Evolutionary conservation across 1,140 invertebrate species (phyloP).

Genomic region (Ditylenchus dipsaci): DNA sequence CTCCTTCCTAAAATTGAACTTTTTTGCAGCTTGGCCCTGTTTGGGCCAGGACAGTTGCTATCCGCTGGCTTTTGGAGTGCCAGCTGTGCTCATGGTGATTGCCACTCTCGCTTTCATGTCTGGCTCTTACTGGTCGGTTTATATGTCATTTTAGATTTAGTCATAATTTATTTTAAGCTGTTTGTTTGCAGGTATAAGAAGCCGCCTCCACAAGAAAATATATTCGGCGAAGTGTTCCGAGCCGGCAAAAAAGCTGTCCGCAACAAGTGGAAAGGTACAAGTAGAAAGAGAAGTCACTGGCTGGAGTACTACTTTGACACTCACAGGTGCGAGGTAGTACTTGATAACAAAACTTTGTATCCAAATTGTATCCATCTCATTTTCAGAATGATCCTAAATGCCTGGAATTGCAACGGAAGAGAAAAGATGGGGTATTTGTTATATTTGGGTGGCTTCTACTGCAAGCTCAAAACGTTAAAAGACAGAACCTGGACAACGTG

Average conservation of each 20-base stretch:
- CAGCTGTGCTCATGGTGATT: slow-evolving; percentile 76
- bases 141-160: slow-evolving; percentile 6
- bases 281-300: slow-evolving; percentile 68
- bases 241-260: slow-evolving; percentile 57
- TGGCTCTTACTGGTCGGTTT: slow-evolving; percentile 69
- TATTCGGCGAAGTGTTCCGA: slow-evolving; percentile 22
- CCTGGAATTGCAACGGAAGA: slow-evolving; percentile 22
- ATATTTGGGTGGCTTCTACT: too few species aligned
- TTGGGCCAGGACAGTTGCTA: slow-evolving; percentile 71
- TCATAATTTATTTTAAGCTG: slow-evolving; percentile 68
- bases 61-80: slow-evolving; percentile 83
- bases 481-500: too few species aligned
- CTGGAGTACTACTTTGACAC: slow-evolving; percentile 71
- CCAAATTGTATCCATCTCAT: not conserved
- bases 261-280: slow-evolving; percentile 50
- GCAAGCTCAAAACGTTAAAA: too few species aligned
- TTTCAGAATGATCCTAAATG: slow-evolving; percentile 62
- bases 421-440: slow-evolving; percentile 15
- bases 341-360: not conserved
- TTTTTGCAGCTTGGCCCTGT: not conserved
- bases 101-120: slow-evolving; percentile 69
- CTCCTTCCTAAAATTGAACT: too few species aligned
- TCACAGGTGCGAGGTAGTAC: slow-evolving; percentile 12
- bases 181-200: slow-evolving; percentile 65
- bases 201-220: slow-evolving; percentile 23